Base-by-base conservation (phyloP, 2,113 vertebrate species). In the Cyanoderma ruficeps region DNA sequence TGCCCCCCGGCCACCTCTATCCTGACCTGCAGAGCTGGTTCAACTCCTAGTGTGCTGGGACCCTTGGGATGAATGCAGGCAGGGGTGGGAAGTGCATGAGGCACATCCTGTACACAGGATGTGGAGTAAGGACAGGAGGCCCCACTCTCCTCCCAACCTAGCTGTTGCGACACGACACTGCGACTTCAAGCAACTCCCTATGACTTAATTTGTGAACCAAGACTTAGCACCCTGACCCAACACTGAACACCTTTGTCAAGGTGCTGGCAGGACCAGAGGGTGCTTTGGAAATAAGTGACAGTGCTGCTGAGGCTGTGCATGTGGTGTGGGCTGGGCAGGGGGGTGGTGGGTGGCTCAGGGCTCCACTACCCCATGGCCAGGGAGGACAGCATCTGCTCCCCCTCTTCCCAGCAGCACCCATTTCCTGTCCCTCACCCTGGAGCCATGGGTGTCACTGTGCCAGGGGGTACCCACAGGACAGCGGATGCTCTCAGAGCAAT, bases 11-110 rank as follows among this genome's bases (percentile, higher is more conserved):
- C 71, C 64, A 0, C 42, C 49, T 90, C 42, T 90, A 99, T 56
- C n/a, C 95, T 0, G 76, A 98, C 88, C 95, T 99, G 13, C 57
- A 97, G 19, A 92, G 63, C 24, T 99, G 99, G 98, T 98, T 97
- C 91, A 74, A 42, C 53, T 70, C 35, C 55, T 94, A 96, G 25
- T 10, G 21, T 35, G 25, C 78, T 1, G 1, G 55, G 18, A 59
- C 61, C 35, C 22, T 6, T 8, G 11, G 37, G 33, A n/a, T 12
- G 4, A n/a, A 10, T 27, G 25, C 18, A 24, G 46, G 22, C 20
- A 71, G 22, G 35, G 6, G 13, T 25, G 13, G 31, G 20, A n/a
- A 23, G 22, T 53, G 5, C 0, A 0, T 11, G n/a, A 28, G 15
- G 10, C 44, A 76, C 33, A 69, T n/a, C 25, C 20, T 35, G 20